These are phyloP conservation scores for Heliopora coerulea DNA, from an alignment of 92 coral and sea anemone species.

Conservation along the genomic window DNA sequence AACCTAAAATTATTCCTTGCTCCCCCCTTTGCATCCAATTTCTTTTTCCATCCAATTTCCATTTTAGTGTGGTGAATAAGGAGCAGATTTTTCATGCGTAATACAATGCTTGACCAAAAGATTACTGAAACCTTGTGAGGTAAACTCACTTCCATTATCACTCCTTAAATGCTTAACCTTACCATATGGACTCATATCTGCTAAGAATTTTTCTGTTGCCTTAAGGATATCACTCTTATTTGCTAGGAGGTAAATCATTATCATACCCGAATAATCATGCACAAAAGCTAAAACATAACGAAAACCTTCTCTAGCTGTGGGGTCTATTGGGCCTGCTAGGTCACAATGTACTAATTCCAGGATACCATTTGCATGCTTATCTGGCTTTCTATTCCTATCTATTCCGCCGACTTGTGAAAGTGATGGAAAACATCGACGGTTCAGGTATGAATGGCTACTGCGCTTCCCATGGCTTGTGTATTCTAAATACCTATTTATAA, in stretches of 20 bases:
- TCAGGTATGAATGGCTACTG: too few species aligned
- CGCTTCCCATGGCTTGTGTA: too few species aligned
- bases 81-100: conserved; percentile 32
- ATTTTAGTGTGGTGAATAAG: conserved; percentile 49
- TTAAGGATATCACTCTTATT: conserved; percentile 4
- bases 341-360: conserved; percentile 46
- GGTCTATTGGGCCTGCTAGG: conserved; percentile 47
- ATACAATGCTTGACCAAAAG: conserved; percentile 25
- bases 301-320: conserved; percentile 46
- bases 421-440: too few species aligned
- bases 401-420: too few species aligned
- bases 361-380: neutral
- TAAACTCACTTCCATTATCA: conserved; percentile 38
- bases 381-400: conserved; percentile 24
- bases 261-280: conserved; percentile 25
- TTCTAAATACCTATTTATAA: too few species aligned
- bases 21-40: too few species aligned
- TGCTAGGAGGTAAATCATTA: conserved; percentile 26
- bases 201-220: conserved; percentile 14
- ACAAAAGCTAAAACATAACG: conserved; percentile 19
- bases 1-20: too few species aligned
- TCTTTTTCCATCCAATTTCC: neutral
- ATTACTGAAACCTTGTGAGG: conserved; percentile 15
- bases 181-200: conserved; percentile 28
- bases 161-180: conserved; percentile 29